Evolutionary conservation across 1,140 invertebrate genomes (phyloP).

Genomic region (Sipha flava): DNA sequence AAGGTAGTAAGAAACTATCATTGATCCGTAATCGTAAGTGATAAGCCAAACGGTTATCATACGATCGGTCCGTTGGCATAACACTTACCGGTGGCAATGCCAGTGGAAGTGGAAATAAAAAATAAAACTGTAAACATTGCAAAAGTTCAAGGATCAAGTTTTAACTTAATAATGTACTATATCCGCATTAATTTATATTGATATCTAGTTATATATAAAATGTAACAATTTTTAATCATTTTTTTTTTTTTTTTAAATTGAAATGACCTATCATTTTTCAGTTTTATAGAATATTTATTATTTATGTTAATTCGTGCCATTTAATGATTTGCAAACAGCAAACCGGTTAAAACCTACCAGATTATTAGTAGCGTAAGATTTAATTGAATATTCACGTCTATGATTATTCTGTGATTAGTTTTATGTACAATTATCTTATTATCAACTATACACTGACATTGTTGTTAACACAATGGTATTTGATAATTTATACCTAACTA

Average conservation of each 20-base stretch:
- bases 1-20: background rate
- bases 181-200: background rate
- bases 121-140: background rate
- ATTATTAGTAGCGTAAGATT: background rate
- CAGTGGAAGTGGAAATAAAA: background rate
- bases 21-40: background rate
- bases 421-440: background rate
- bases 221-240: background rate
- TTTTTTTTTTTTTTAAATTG: too few relatives aligned
- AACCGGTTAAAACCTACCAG: background rate
- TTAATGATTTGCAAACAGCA: background rate
- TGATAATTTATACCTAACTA: constrained; percentile 54
- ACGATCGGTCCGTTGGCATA: background rate
- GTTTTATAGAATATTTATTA: background rate
- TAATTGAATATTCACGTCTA: background rate
- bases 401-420: background rate
- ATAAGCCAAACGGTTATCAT: background rate
- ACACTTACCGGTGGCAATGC: background rate
- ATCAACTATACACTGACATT: background rate
- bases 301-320: background rate
- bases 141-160: constrained; percentile 19
- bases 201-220: background rate
- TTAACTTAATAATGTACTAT: background rate
- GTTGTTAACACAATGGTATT: constrained; percentile 39
- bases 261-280: too few relatives aligned